Evolutionary conservation across 2,888 invertebrate species (phyloP).

Genomic region (Eulithis testata): DNA sequence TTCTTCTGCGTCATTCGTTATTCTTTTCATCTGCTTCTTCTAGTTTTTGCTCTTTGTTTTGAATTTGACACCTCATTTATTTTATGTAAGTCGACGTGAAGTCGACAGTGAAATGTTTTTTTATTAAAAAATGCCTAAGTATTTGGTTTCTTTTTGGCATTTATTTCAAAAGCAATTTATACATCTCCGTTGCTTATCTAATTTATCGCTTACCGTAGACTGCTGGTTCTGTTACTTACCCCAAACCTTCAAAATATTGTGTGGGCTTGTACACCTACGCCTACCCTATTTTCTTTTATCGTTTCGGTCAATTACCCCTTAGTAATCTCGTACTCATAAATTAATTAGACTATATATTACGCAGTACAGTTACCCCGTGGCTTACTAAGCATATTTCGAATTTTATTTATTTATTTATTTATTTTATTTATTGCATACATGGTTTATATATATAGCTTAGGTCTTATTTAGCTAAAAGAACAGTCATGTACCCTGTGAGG

Average conservation of each 20-base stretch:
- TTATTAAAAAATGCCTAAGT: too few species aligned
- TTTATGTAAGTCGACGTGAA: neutral
- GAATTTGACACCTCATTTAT: conserved; percentile 16
- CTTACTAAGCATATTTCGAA: conserved; percentile 9
- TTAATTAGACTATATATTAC: conserved; percentile 49
- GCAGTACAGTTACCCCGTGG: conserved; percentile 3
- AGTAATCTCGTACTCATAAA: conserved; percentile 53
- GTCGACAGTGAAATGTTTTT: too few species aligned
- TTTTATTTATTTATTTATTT: too few species aligned
- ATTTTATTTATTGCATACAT: too few species aligned
- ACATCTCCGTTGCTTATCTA: neutral
- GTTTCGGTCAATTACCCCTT: conserved; percentile 42
- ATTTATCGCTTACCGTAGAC: neutral
- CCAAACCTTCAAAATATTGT: conserved; percentile 1
- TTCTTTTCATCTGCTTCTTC: conserved; percentile 6
- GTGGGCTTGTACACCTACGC: neutral
- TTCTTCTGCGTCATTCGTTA: conserved; percentile 22
- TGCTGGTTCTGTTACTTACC: neutral
- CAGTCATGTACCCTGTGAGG: too few species aligned
- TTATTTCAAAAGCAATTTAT: too few species aligned
- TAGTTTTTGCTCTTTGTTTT: conserved; percentile 9
- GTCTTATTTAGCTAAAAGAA: too few species aligned
- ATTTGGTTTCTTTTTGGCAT: too few species aligned
- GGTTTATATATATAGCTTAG: too few species aligned
- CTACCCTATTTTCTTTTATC: conserved; percentile 20